A percentile compares a stretch with the other conserved stretches of the same genome.
phyloP scores from a whole-genome alignment of 2,113 vertebrate species.

The Tursiops truncatus region DNA sequence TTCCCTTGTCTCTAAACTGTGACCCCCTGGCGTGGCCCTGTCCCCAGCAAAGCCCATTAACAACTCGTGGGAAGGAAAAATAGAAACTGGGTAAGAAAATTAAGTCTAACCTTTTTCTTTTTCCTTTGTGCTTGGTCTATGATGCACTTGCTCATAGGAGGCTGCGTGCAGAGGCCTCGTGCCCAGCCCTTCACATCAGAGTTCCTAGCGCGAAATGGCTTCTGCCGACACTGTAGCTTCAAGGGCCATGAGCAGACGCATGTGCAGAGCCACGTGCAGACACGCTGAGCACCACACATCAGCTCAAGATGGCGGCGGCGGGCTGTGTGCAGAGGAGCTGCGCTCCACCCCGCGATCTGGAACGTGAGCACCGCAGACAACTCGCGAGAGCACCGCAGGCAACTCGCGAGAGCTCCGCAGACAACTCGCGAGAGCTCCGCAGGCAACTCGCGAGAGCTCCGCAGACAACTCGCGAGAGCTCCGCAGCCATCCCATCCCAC shows the following conservation, averaged over 20 bases:
- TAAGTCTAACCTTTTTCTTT: neutral
- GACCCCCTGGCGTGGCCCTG: neutral
- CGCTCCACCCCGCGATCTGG: no score
- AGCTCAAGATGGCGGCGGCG: neutral
- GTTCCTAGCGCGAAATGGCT: neutral
- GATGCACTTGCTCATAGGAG: neutral
- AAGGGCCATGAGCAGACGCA: neutral
- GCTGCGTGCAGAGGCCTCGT: neutral
- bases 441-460: neutral
- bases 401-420: neutral
- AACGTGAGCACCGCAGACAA: neutral
- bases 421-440: neutral
- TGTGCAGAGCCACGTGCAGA: no score
- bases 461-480: fast-evolving
- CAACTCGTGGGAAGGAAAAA: neutral
- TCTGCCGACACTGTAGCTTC: neutral
- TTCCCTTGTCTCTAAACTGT: neutral
- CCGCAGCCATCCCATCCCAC: neutral
- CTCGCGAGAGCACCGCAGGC: no score
- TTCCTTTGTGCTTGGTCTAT: neutral
- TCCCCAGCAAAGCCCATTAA: neutral
- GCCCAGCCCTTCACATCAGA: neutral
- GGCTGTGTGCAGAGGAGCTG: neutral
- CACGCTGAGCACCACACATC: fast-evolving
- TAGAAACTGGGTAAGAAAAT: neutral